Base-by-base conservation (phyloP, 2,797 vertebrate species). In the Hoplostethus mediterraneus region DNA sequence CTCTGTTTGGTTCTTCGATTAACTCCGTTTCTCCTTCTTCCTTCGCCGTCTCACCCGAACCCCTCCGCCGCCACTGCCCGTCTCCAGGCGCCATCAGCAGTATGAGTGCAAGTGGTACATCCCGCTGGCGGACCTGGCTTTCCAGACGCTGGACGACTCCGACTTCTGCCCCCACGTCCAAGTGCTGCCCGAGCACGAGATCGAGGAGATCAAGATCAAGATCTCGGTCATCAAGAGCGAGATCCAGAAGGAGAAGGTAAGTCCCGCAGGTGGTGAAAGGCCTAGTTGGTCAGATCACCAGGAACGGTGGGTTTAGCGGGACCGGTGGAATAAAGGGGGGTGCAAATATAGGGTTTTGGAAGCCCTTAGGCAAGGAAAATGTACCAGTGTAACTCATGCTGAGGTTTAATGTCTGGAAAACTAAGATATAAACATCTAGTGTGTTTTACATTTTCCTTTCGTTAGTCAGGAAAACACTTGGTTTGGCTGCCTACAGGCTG, bases 101-200 rank as follows among this genome's bases (percentile, higher is more conserved):
- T 99, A 99, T 0, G 98, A 99, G 90, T 99, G 97, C 84, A 99
- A 99, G 92, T 99, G 98, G 98, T 99, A 99, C 87, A 95, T 98
- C 86, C 98, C 98, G 1, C 91, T 99, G 91, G 97, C 96, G 0
- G 98, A 98, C 89, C 88, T 99, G 76, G 95, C 95, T 66, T 98
- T 99, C 87, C 97, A 97, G 42, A 96, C 97, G 0, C 93, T 95
- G 28, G 98, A 99, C 58, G 98, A 99, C 60, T 95, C 96, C 0
- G 98, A 99, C 82, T 88, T 96, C 58, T 96, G 95, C 82, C 96
- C 95, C 0, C 97, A 96, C 71, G 93, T 98, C 57, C 97, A 99
- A 17, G 96, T 96, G 73, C 93, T 98, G 80, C 96, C 97, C 0
- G 98, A 99, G 91, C 94, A 99, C 0, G 98, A 99, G 93, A 95